Evolutionary conservation across 2,888 invertebrate species (phyloP), one percentile per base, ranked within the genome.

Genomic region (Drosophila formosana): DNA sequence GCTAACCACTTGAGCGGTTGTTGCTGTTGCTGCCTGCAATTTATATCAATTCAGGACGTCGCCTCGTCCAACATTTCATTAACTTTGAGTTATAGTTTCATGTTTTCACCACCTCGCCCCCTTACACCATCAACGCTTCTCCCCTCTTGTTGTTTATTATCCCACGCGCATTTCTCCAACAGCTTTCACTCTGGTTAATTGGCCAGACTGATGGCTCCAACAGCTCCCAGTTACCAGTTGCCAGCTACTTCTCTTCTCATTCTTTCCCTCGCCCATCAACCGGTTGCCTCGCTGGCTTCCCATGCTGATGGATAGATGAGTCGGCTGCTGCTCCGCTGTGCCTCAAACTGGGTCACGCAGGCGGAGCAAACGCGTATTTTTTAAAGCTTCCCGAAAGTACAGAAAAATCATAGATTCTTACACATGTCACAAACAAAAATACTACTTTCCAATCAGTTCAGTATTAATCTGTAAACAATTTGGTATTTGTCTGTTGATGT

Each of bases 11-110:
- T 73, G 73, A 63, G 66, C 41, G 34, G 28, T 69, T 64, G 52
- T 60, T 46, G 55, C 50, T 37, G 37, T 11, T 62, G 50, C 56
- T 52, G 56, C 45, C 47, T 66, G 62, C 80, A 75, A 86, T 82
- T 82, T 83, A 86, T 86, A 75, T 56, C 74, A 85, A 75, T 80
- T 86, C 32, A 67, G 62, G 53, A 71, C 75, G 64, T 77, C 69
- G 77, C 64, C 69, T 56, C 66, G 56, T 72, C 73, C 60, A 79
- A 81, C 82, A 84, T 82, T 85, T 86, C 81, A 82, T 86, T 82
- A 83, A 69, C 75, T 78, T 75, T 72, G 58, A 72, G 72, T 67
- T 75, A 58, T 66, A 80, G 80, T 63, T 75, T 62, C 68, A 77
- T 80, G 71, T 57, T 69, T 28, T 66, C 45, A 26, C 32, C 13